phyloP scores from a whole-genome alignment of 30 jellyfish, hydroid and myxozoan species.

The Mastigias papua region DNA sequence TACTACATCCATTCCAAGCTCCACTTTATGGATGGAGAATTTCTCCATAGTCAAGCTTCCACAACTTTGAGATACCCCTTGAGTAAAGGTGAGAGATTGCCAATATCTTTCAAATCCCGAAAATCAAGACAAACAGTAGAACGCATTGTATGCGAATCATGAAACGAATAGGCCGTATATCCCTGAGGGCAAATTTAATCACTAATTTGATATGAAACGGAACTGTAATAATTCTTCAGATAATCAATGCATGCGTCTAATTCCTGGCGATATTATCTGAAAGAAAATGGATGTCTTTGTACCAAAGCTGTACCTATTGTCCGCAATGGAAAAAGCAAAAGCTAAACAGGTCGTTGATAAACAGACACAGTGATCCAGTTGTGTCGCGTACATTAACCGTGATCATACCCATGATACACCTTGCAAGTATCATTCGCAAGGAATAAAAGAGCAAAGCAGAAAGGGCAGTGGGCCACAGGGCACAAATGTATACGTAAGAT shows the following conservation, averaged over 20 bases:
- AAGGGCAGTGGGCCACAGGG: too few relatives aligned
- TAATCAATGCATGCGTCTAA: constrained; percentile 1
- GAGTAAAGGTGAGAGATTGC: not conserved
- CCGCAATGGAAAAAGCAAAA: not conserved
- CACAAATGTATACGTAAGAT: too few relatives aligned
- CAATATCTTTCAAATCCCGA: not conserved
- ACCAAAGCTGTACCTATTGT: not conserved
- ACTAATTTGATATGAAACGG: constrained; percentile 46
- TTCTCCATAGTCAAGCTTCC: too few relatives aligned
- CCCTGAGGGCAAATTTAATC: constrained; percentile 46
- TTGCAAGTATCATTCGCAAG: not conserved
- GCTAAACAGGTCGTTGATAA: not conserved
- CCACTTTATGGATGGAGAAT: too few relatives aligned
- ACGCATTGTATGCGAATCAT: not conserved
- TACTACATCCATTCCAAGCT: too few relatives aligned
- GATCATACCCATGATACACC: not conserved
- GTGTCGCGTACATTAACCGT: not conserved
- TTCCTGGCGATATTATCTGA: not conserved
- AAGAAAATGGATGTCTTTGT: not conserved
- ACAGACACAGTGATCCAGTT: not conserved
- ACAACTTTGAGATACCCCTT: too few relatives aligned
- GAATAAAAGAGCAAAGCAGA: too few relatives aligned
- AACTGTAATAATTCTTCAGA: constrained; percentile 7
- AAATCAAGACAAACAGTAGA: not conserved
- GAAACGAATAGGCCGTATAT: not conserved